phyloP scores from a whole-genome alignment of 2,113 vertebrate genomes.

The Festucalex cinctus region DNA sequence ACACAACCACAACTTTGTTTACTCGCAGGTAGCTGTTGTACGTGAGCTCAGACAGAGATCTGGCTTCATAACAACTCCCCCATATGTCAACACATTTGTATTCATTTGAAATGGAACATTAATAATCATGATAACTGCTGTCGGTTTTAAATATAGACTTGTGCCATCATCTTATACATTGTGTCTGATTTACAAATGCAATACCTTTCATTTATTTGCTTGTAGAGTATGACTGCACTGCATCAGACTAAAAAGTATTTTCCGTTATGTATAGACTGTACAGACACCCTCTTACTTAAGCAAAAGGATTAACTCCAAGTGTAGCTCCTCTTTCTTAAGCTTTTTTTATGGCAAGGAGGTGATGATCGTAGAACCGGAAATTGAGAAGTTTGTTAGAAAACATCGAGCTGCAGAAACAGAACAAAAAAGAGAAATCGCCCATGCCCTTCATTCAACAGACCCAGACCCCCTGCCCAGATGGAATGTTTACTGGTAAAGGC shows the following conservation, averaged over 20 bases:
- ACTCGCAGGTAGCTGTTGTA: conserved; percentile 20
- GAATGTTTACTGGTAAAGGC: background rate
- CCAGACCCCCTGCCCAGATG: background rate
- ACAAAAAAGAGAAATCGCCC: background rate
- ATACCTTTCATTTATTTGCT: background rate
- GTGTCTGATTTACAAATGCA: background rate
- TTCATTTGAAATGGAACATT: background rate
- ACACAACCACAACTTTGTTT: conserved; percentile 47
- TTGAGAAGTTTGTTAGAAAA: background rate
- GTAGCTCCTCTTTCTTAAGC: background rate
- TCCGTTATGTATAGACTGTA: too few species aligned
- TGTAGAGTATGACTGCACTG: background rate
- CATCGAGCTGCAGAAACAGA: background rate
- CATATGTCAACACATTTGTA: conserved; percentile 24
- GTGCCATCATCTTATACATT: background rate
- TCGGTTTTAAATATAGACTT: background rate
- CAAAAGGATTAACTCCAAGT: background rate
- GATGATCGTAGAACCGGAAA: too few species aligned
- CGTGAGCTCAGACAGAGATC: conserved; percentile 25
- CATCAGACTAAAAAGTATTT: too few species aligned
- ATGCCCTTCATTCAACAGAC: background rate
- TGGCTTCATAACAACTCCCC: conserved; percentile 27
- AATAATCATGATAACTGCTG: conserved; percentile 6
- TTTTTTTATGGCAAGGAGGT: too few species aligned
- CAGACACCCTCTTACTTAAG: too few species aligned